Evolutionary conservation across 2,888 invertebrate genomes (phyloP).

Genomic region (Pinctada fucata): DNA sequence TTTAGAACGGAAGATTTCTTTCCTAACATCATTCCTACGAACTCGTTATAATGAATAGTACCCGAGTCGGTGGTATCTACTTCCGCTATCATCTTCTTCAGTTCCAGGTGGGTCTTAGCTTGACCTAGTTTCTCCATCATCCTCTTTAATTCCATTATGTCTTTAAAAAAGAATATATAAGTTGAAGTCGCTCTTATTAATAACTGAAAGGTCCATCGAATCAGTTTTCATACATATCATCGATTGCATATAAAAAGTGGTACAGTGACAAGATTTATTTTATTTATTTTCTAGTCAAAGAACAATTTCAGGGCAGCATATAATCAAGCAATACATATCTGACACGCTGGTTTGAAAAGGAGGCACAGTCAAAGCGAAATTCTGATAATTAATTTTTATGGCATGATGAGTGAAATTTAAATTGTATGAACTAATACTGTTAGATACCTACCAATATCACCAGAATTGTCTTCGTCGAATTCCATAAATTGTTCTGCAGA

Average conservation of each 20-base stretch:
- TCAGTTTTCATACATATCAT: too few species aligned
- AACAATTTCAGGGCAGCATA: too few species aligned
- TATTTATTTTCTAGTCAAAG: too few species aligned
- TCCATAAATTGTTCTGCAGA: slow-evolving; percentile 72
- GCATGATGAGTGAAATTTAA: too few species aligned
- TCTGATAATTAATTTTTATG: too few species aligned
- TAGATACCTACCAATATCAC: slow-evolving; percentile 67
- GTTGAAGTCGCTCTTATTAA: not conserved
- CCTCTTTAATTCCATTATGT: slow-evolving; percentile 71
- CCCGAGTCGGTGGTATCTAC: slow-evolving; percentile 69
- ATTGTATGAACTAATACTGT: too few species aligned
- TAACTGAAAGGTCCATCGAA: too few species aligned
- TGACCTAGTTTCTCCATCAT: slow-evolving; percentile 75
- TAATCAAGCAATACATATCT: too few species aligned
- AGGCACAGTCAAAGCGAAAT: too few species aligned
- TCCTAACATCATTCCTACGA: slow-evolving; percentile 74
- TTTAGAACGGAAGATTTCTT: slow-evolving; percentile 69
- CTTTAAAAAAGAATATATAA: slow-evolving; percentile 47
- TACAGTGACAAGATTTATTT: too few species aligned
- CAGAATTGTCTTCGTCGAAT: slow-evolving; percentile 68
- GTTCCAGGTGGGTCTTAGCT: slow-evolving; percentile 73
- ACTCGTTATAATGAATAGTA: slow-evolving; percentile 72
- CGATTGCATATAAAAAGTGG: too few species aligned
- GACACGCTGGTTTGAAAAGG: too few species aligned
- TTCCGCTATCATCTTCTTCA: slow-evolving; percentile 74